Percentiles rank a stretch among this genome's conserved stretches.
Evolutionary conservation across 1,140 invertebrate species (phyloP).

Genomic region (Yoshiicerus persimilis): DNA sequence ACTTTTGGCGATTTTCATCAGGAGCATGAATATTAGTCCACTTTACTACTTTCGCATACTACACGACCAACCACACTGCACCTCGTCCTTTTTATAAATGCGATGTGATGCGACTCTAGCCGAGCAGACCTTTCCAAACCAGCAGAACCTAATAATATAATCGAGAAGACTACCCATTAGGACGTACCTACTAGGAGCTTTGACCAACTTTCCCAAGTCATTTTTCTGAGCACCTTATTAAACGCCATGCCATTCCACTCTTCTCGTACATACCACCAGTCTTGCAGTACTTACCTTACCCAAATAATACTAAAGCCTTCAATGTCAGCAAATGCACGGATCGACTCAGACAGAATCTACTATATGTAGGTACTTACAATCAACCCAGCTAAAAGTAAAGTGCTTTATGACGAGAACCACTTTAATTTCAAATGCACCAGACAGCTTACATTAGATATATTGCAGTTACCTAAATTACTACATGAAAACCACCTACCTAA

Average conservation of each 20-base stretch:
- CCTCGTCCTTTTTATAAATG: background rate
- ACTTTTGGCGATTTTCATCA: constrained; percentile 29
- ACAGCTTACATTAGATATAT: too few species aligned
- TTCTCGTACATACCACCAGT: background rate
- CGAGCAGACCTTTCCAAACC: background rate
- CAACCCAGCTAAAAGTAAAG: too few species aligned
- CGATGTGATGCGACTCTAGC: background rate
- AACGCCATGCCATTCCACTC: background rate
- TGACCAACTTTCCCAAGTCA: background rate
- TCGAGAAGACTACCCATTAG: background rate
- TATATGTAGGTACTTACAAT: too few species aligned
- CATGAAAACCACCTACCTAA: too few species aligned
- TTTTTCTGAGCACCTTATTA: background rate
- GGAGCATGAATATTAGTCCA: background rate
- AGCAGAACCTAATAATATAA: background rate
- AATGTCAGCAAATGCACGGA: background rate
- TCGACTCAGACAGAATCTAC: too few species aligned
- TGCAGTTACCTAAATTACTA: too few species aligned
- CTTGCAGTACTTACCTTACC: background rate
- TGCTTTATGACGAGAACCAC: too few species aligned
- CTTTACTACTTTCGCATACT: background rate
- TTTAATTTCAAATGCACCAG: too few species aligned
- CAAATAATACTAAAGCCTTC: background rate
- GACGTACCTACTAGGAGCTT: background rate
- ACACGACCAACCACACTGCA: background rate